phyloP scores from a whole-genome alignment of 2,888 invertebrate species.

The Selenia dentaria region DNA sequence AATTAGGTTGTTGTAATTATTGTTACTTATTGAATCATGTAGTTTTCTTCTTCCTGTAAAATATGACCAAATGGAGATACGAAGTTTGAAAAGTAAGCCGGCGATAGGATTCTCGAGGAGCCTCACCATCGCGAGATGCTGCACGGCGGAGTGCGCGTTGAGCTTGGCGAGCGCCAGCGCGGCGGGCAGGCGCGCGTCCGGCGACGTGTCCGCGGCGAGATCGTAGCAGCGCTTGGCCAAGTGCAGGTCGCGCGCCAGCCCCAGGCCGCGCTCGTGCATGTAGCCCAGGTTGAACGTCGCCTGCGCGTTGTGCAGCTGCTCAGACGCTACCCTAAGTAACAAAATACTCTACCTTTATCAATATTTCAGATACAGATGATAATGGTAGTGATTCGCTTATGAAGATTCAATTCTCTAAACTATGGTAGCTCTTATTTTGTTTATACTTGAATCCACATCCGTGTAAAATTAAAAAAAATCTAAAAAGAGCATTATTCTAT shows the following conservation, averaged over 20 bases:
- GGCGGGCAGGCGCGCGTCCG: conserved; percentile 96
- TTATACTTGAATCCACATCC: no score
- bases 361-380: no score
- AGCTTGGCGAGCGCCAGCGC: conserved; percentile 94
- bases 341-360: not conserved
- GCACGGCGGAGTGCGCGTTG: conserved; percentile 56
- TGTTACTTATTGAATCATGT: no score
- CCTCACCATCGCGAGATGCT: conserved; percentile 33
- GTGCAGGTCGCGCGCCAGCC: conserved; percentile 95
- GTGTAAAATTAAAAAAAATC: no score
- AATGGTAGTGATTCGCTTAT: no score
- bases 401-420: no score
- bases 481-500: no score
- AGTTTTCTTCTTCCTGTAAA: no score
- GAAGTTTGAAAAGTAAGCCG: no score
- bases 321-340: conserved; percentile 71
- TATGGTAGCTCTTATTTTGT: no score
- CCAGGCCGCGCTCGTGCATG: conserved; percentile 99
- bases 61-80: no score
- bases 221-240: conserved; percentile 99
- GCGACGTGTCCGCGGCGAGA: conserved; percentile 89
- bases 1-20: no score
- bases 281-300: conserved; percentile 99
- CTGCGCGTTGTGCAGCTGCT: conserved; percentile 97
- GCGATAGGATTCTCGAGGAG: not conserved